These are phyloP conservation scores for Epinotia ramella DNA, from an alignment of 2,888 invertebrate species.

Conservation along the genomic window DNA sequence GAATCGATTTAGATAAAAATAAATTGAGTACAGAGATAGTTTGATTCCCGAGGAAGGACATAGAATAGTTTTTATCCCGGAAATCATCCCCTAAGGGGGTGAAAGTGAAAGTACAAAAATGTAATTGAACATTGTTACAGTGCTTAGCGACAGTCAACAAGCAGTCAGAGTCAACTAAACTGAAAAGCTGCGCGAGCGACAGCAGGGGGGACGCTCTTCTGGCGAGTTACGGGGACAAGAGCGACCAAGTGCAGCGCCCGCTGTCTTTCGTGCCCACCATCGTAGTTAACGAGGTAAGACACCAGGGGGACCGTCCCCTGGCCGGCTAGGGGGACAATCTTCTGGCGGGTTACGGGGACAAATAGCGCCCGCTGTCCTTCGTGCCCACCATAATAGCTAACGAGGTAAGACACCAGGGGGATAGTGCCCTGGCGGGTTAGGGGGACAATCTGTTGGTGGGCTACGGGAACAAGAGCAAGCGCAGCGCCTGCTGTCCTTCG, in stretches of 20 bases:
- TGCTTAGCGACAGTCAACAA: constrained; percentile 68
- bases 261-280: constrained; percentile 87
- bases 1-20: too few species aligned
- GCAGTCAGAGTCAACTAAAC: constrained; percentile 56
- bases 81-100: too few species aligned
- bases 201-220: constrained; percentile 72
- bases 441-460: constrained; percentile 75
- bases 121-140: constrained; percentile 56
- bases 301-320: constrained; percentile 70
- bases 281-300: too few species aligned
- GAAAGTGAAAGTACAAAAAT: too few species aligned
- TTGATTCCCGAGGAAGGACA: too few species aligned
- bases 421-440: constrained; percentile 40
- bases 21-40: too few species aligned
- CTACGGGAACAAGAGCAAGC: constrained; percentile 85
- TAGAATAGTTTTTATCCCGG: too few species aligned
- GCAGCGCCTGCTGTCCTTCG: constrained; percentile 84
- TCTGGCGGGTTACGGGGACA: constrained; percentile 82
- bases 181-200: constrained; percentile 68
- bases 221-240: constrained; percentile 83
- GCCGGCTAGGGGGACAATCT: constrained; percentile 65
- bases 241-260: constrained; percentile 81
- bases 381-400: constrained; percentile 89
- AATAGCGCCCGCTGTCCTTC: constrained; percentile 84
- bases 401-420: constrained; percentile 71